Evolutionary conservation across 1,140 invertebrate species (phyloP), one percentile per base, ranked within the genome.

Genomic region (Penaeus vannamei): DNA sequence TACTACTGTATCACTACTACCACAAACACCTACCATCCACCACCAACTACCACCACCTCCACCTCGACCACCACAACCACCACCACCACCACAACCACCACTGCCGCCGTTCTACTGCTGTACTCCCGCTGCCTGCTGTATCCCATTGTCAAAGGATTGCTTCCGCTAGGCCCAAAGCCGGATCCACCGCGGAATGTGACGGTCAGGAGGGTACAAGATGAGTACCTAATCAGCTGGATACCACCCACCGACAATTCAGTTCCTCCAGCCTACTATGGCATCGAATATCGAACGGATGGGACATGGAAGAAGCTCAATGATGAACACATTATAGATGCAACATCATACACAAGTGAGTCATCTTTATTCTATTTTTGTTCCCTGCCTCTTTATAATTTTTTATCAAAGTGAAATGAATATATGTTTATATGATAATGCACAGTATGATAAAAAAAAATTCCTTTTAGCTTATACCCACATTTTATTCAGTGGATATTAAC

Each of bases 181-280:
- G 96, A 96, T 92, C 95, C 96, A 60, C 97, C 97, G 14, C 94
- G 96, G 86, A 98, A 98, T 93, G 94, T 98, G 79, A 97, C 97
- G 64, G 96, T 98, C 42, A 96, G 96, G 26, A 97, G 97, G 93
- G 95, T 97, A 84, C 95, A 95, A 92, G 97, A 97, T 93, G 97
- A 97, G 81, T 97, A 97, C 93, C 94, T 98, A 61, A 97, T 98
- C 92, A 95, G 96, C 90, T 98, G 97, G 97, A 95, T 96, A 93
- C 95, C 95, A 85, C 97, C 97, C n/a, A 94, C 97, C 32, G 91
- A 92, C 42, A 42, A 23, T 19, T 86, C 88, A 66, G 92, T 94
- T 23, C 92, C 93, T n/a, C 95, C 98, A 90, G 96, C 97, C 93
- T 97, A 97, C 94, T 98, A 98, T 93, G 96, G 96, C 76, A 97